Conservation (phyloP, 2,797 vertebrate genomes). For the Sebastes steindachneri region DNA sequence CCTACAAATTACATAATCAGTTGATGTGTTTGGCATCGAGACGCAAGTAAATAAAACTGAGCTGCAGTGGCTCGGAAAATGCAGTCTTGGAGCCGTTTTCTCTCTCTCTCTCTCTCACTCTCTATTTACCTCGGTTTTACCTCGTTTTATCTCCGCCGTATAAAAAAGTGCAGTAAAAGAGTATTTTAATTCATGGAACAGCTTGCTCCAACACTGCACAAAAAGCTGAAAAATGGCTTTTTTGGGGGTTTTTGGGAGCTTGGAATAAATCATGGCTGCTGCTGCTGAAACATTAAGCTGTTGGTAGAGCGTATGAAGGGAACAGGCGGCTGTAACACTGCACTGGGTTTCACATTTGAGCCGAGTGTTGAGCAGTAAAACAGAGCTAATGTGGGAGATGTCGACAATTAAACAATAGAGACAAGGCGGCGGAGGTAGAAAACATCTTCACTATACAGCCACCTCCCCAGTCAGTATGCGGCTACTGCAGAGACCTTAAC, state of each 20-base stretch:
- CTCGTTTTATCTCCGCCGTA: constrained; percentile 9
- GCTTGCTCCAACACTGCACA: background rate
- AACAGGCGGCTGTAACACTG: background rate
- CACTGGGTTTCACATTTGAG: background rate
- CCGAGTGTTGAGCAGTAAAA: constrained; percentile 10
- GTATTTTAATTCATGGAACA: constrained; percentile 36
- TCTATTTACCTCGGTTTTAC: constrained; percentile 6
- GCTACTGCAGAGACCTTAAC: constrained; percentile 23
- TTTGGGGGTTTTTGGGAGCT: background rate
- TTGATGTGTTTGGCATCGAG: constrained; percentile 26
- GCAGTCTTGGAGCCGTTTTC: constrained; percentile 5
- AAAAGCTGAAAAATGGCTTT: constrained; percentile 18
- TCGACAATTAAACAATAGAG: constrained; percentile 26
- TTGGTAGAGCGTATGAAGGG: background rate
- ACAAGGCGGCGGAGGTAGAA: constrained; percentile 13
- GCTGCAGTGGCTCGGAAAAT: constrained; percentile 6
- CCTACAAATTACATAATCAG: constrained; percentile 33
- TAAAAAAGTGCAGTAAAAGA: constrained; percentile 33
- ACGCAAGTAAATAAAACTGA: constrained; percentile 33
- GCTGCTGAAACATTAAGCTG: constrained; percentile 12
- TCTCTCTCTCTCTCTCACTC: background rate
- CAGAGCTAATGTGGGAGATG: constrained; percentile 7
- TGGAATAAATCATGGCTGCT: constrained; percentile 23
- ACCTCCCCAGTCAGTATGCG: constrained; percentile 25
- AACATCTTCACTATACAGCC: constrained; percentile 49